Base-by-base conservation (phyloP, 2,888 invertebrate species). In the Celastrina argiolus region DNA sequence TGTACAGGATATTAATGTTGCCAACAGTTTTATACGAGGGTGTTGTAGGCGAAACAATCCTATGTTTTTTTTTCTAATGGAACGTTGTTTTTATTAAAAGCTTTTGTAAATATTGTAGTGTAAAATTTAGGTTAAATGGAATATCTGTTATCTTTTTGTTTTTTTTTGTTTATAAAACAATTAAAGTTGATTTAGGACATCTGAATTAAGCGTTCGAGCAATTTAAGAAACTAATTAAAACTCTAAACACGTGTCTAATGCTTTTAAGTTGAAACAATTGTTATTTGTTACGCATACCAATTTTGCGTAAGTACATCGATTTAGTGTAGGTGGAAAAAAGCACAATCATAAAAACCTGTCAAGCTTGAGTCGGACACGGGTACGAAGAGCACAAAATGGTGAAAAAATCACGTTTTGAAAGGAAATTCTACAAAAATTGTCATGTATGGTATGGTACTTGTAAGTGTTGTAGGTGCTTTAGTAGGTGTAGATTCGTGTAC, bases 221-320 rank as follows among this genome's bases (percentile, higher is more conserved):
- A 31, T 36, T 28, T 18, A 56, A 67, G 61, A 65, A 51, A 12
- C 59, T 70, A 67, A 63, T 70, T 67, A 70, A 42, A 45, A 70
- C 59, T 64, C 70, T 51, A 63, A 65, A 66, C 70, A 69, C 67
- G 69, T 66, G 66, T 65, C 66, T 26, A 65, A 67, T 70, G 65
- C 68, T 66, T 67, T 65, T 10, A 61, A 61, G 39, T 51, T 51
- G 51, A 51, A 4, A 51, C 51, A 36, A 61, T 18, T 61, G 61
- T 39, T 16, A 36, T 34, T 61, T 39, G 61, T 10, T 59, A 34
- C 31, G 59, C 10, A 18, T 16, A 31, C 12, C 6, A 26, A 22
- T 18, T 10, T 45, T 45, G 42, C 42, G n/a, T n/a, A n/a, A n/a
- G 45, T 10, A 18, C 45, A 45, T 18, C 45, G 18, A 18, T 45